Conservation (phyloP, 2,113 vertebrate genomes). For the Ammodytes dubius region DNA sequence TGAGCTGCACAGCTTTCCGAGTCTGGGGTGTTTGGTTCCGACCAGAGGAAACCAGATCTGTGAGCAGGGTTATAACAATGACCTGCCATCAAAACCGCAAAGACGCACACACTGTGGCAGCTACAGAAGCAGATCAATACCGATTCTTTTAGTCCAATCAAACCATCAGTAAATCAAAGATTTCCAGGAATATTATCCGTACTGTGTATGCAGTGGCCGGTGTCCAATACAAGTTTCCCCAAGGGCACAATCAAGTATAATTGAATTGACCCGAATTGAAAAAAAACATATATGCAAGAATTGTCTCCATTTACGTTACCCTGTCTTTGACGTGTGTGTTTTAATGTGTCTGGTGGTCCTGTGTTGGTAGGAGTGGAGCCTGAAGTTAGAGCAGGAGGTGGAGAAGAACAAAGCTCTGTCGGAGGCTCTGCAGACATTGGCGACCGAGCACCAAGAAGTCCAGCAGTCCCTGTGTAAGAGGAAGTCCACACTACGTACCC, state of each 20-base stretch:
- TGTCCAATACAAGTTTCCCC: too few species aligned
- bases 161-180: constrained; percentile 20
- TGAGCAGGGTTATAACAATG: constrained; percentile 61
- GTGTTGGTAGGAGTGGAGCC: constrained; percentile 90
- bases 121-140: constrained; percentile 22
- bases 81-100: constrained; percentile 46
- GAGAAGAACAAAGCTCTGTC: constrained; percentile 96
- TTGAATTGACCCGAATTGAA: not conserved
- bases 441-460: constrained; percentile 90
- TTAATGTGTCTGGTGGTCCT: not conserved
- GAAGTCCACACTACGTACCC: constrained; percentile 83
- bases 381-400: constrained; percentile 93
- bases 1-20: constrained; percentile 41
- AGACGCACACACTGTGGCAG: not conserved
- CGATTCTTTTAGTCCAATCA: not conserved
- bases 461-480: constrained; percentile 87
- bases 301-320: not conserved
- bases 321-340: constrained; percentile 8
- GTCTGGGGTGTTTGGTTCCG: constrained; percentile 78
- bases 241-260: too few species aligned
- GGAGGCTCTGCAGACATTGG: constrained; percentile 91
- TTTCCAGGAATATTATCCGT: not conserved
- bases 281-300: too few species aligned
- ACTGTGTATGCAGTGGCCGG: not conserved
- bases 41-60: constrained; percentile 70